Conservation (phyloP, 2,888 invertebrate species). For the Nemapogon koenigi region DNA sequence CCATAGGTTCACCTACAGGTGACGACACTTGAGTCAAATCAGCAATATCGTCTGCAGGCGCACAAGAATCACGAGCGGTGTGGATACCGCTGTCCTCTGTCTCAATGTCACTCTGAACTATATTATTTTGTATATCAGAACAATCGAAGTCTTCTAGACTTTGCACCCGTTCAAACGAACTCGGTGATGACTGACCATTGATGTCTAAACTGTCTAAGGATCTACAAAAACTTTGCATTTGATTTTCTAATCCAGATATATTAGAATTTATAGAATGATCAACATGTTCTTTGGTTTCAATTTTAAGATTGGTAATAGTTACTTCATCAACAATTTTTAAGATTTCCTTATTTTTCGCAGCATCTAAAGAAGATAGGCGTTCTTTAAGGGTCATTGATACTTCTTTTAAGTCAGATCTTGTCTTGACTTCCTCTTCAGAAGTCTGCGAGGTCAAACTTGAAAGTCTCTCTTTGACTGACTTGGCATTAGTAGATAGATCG, state of each 20-base stretch:
- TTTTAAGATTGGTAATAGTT: conserved; percentile 31
- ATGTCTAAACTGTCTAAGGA: conserved; percentile 71
- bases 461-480: conserved; percentile 55
- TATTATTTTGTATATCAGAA: conserved; percentile 65
- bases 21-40: conserved; percentile 61
- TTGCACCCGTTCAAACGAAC: conserved; percentile 68
- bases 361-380: conserved; percentile 56
- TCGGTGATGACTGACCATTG: conserved; percentile 59
- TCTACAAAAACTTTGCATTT: conserved; percentile 67
- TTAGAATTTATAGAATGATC: conserved; percentile 39
- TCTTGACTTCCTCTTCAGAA: conserved; percentile 46
- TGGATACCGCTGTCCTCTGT: conserved; percentile 83
- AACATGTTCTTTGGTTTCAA: conserved; percentile 26
- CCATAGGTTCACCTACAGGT: conserved; percentile 50
- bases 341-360: conserved; percentile 53
- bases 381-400: conserved; percentile 62
- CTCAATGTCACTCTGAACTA: conserved; percentile 68
- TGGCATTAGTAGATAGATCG: conserved; percentile 38
- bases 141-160: conserved; percentile 69
- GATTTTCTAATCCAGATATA: conserved; percentile 55
- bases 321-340: conserved; percentile 50
- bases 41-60: conserved; percentile 76
- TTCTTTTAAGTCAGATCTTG: conserved; percentile 50
- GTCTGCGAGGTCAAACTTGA: conserved; percentile 51
- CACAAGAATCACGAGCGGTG: conserved; percentile 79